Evolutionary conservation across 2,888 invertebrate species (phyloP).

Genomic region (Cotesia congregata): DNA sequence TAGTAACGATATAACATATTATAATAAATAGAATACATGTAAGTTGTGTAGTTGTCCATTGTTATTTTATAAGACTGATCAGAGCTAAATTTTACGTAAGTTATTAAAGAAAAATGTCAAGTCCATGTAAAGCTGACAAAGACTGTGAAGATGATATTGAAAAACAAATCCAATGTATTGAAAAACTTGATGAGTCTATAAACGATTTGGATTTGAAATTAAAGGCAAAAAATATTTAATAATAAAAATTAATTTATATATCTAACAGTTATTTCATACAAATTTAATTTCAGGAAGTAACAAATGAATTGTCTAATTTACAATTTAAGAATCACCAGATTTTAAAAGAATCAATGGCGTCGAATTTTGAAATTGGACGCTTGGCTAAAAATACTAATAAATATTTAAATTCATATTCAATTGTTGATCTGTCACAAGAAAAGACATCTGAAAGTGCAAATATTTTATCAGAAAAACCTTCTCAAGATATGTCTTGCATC

Average conservation of each 20-base stretch:
- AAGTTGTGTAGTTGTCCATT: too few relatives aligned
- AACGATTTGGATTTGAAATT: constrained; percentile 46
- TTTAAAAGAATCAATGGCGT: constrained; percentile 46
- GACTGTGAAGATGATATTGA: constrained; percentile 34
- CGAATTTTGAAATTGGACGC: constrained; percentile 41
- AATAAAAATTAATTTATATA: constrained; percentile 2
- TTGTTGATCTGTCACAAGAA: not conserved
- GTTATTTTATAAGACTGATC: too few relatives aligned
- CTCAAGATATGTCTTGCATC: not conserved
- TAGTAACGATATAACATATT: constrained; percentile 16
- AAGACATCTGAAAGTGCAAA: not conserved
- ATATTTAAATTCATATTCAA: constrained; percentile 48
- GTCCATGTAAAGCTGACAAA: not conserved
- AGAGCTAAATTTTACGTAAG: too few relatives aligned
- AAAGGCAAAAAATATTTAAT: constrained; percentile 44
- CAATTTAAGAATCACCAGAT: constrained; percentile 52
- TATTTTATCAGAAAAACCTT: not conserved
- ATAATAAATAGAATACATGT: not conserved
- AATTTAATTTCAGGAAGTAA: constrained; percentile 45
- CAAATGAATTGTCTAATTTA: constrained; percentile 48
- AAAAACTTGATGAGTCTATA: constrained; percentile 50
- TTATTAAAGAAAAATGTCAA: too few relatives aligned
- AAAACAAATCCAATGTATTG: constrained; percentile 46
- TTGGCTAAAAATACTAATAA: constrained; percentile 49
- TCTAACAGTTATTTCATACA: not conserved